Evolutionary conservation across 1,140 invertebrate genomes (phyloP).

Genomic region (Drosophila murphyi): DNA sequence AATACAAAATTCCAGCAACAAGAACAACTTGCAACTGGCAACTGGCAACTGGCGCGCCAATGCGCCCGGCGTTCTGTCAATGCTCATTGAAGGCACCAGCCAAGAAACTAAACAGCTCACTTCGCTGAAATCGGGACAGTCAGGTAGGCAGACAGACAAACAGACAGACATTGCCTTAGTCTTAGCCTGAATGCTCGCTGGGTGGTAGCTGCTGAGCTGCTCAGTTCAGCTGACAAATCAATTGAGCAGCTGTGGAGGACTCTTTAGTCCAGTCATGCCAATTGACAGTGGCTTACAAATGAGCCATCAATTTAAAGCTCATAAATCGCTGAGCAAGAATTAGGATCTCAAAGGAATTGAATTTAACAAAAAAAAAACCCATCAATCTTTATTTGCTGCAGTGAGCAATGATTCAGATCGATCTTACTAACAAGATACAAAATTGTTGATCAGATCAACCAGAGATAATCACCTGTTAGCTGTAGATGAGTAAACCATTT

Average conservation of each 20-base stretch:
- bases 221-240: constrained; percentile 65
- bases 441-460: not conserved
- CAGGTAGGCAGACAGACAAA: constrained; percentile 4
- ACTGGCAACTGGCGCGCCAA: constrained; percentile 17
- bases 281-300: constrained; percentile 59
- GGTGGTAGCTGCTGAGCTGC: constrained; percentile 31
- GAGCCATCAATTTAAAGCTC: constrained; percentile 63
- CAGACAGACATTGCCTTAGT: constrained; percentile 24
- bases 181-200: constrained; percentile 21
- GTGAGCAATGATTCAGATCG: constrained; percentile 13
- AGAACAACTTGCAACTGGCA: no score
- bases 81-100: constrained; percentile 65
- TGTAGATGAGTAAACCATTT: not conserved
- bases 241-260: constrained; percentile 42
- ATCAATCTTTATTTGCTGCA: constrained; percentile 52
- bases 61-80: constrained; percentile 70
- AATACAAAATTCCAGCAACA: not conserved
- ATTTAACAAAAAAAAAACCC: constrained; percentile 25
- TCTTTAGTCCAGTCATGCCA: constrained; percentile 43
- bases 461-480: not conserved
- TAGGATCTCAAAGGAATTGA: constrained; percentile 14
- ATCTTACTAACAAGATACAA: not conserved
- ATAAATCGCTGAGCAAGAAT: constrained; percentile 56
- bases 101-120: constrained; percentile 65
- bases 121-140: constrained; percentile 51